Evolutionary conservation across 1,140 invertebrate species (phyloP).

Genomic region (Conopomorpha cramerella): DNA sequence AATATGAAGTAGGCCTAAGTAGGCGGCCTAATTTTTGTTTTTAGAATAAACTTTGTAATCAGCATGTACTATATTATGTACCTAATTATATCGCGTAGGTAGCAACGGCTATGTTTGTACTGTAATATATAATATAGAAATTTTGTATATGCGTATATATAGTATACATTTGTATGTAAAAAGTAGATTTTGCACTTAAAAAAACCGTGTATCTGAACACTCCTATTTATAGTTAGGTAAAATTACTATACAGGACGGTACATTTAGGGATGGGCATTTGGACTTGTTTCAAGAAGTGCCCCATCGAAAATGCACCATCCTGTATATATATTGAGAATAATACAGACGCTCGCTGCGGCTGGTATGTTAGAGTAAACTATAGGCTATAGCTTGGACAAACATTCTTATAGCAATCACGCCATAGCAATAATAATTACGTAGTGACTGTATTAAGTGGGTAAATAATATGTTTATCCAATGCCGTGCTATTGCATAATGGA

Average conservation of each 20-base stretch:
- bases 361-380: constrained; percentile 4
- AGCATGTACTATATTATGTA: no score
- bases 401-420: no score
- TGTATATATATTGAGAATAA: not conserved
- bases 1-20: constrained; percentile 4
- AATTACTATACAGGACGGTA: no score
- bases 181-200: constrained; percentile 48
- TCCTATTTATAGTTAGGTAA: constrained; percentile 11
- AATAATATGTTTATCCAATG: no score
- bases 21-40: constrained; percentile 5
- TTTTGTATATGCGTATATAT: constrained; percentile 53
- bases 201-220: constrained; percentile 29
- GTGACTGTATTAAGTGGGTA: no score
- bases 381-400: no score
- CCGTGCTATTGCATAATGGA: no score
- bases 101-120: constrained; percentile 13
- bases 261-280: not conserved
- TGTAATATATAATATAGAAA: constrained; percentile 24
- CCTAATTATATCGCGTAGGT: constrained; percentile 12
- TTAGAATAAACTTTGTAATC: constrained; percentile 11
- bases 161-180: constrained; percentile 56
- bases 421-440: no score
- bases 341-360: not conserved
- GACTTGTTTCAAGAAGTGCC: no score
- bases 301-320: no score